Base-by-base conservation (phyloP, 2,797 vertebrate species). In the Streptopelia turtur region DNA sequence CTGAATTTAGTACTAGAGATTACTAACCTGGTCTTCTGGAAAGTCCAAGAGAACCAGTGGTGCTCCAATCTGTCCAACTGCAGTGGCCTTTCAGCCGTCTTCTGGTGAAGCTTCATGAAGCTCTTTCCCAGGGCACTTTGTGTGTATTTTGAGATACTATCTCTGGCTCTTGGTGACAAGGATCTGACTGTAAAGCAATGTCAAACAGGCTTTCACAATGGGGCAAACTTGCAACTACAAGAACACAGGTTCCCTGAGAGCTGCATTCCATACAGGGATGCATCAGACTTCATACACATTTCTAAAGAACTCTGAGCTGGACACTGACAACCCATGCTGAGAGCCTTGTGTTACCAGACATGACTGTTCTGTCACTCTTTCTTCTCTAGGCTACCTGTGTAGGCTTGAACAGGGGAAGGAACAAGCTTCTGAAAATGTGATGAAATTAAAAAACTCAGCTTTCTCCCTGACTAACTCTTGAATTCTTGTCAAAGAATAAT, bases 281-380 rank as follows among this genome's bases (percentile, higher is more conserved):
- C 27, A 33, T 43, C 33, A 47, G 28, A 28, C 11, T 65, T 69
- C 10, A 20, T 49, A 9, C 2, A 2, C 65, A 25, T 31, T 83
- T 90, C 43, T 56, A 37, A 55, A 60, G 45, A 55, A 37, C 45
- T 33, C 13, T 14, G 57, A 74, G 28, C 33, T 55, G 17, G 31
- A 53, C 6, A 11, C 14, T 49, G 31, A 47, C 24, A 50, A 47
- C 41, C 56, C 18, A 10, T 11, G 18, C 12, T 57, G 6, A 49
- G 24, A 50, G 13, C 52, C 22, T 50, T 14, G 3, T 39, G 30
- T 33, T 39, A 37, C 8, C 16, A 47, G 50, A 35, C 4, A 8
- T 0, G 1, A 8, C 6, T 49, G 10, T 4, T 72, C 10, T 22
- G 64, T 49, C 24, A 24, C 5, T 55, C 13, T 16, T 41, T 45